A percentile compares a stretch with the other conserved stretches of the same genome.
phyloP scores from a whole-genome alignment of 2,888 invertebrate species.

The Dendrolimus pini region DNA sequence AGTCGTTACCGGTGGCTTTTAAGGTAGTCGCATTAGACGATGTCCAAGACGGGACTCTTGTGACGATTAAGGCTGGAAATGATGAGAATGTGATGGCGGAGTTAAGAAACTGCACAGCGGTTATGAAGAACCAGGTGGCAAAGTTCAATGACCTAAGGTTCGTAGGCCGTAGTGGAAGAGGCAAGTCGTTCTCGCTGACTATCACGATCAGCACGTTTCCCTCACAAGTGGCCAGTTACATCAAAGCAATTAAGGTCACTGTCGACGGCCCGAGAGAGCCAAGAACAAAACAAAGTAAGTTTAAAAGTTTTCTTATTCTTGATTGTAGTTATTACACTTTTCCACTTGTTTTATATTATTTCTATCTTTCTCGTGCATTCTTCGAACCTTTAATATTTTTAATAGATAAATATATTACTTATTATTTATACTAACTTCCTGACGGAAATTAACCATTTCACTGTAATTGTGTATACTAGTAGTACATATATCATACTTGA shows the following conservation, averaged over 20 bases:
- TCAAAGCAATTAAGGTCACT: constrained; percentile 98
- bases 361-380: too few species aligned
- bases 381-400: too few species aligned
- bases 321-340: constrained; percentile 11
- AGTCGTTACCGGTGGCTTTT: constrained; percentile 96
- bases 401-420: too few species aligned
- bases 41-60: constrained; percentile 94
- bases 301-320: constrained; percentile 10
- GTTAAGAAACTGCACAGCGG: constrained; percentile 92
- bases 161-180: constrained; percentile 97
- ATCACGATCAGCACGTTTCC: constrained; percentile 90
- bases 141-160: constrained; percentile 99
- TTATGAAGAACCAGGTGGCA: constrained; percentile 98
- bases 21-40: constrained; percentile 96
- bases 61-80: constrained; percentile 96
- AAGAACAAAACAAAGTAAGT: constrained; percentile 97
- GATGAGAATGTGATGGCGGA: constrained; percentile 99
- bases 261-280: constrained; percentile 99
- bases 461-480: too few species aligned
- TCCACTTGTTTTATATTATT: constrained; percentile 9
- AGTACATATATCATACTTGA: too few species aligned
- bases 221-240: constrained; percentile 93
- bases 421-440: too few species aligned
- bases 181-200: constrained; percentile 95
- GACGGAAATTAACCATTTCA: too few species aligned